phyloP scores from a whole-genome alignment of 2,113 vertebrate species.

The Nansenia antarctica region DNA sequence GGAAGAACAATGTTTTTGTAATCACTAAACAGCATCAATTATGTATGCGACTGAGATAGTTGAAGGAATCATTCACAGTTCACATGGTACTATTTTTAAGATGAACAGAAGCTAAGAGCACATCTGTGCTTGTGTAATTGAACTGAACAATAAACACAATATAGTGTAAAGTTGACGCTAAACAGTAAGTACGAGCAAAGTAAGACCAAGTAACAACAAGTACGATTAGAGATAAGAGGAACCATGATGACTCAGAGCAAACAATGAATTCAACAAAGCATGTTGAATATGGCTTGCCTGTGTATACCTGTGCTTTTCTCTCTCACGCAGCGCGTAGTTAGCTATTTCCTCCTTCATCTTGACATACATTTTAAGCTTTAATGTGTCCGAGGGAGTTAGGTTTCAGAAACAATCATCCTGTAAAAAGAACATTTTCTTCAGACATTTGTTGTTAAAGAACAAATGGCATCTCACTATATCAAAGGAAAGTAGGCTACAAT shows the following conservation, averaged over 20 bases:
- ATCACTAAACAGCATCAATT: slow-evolving; percentile 45
- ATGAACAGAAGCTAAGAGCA: neutral
- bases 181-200: slow-evolving; percentile 44
- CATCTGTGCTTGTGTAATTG: slow-evolving; percentile 32
- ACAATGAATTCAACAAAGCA: slow-evolving; percentile 46
- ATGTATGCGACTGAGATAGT: slow-evolving; percentile 27
- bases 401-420: slow-evolving; percentile 15
- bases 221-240: slow-evolving; percentile 25
- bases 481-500: slow-evolving; percentile 25
- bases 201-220: slow-evolving; percentile 18
- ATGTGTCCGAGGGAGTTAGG: slow-evolving; percentile 30
- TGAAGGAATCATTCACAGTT: slow-evolving; percentile 24
- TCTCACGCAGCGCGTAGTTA: slow-evolving; percentile 19
- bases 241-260: neutral
- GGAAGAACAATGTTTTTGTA: slow-evolving; percentile 19
- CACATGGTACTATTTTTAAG: neutral
- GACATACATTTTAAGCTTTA: slow-evolving; percentile 41
- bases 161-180: slow-evolving; percentile 6
- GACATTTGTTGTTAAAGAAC: slow-evolving; percentile 18
- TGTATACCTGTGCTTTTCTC: slow-evolving; percentile 31
- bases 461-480: slow-evolving; percentile 9
- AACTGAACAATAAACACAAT: slow-evolving; percentile 22
- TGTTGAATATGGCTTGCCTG: slow-evolving; percentile 33
- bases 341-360: slow-evolving; percentile 23
- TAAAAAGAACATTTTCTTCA: slow-evolving; percentile 21